phyloP scores from a whole-genome alignment of 2,113 vertebrate genomes.

The Malurus alboscapulatus region DNA sequence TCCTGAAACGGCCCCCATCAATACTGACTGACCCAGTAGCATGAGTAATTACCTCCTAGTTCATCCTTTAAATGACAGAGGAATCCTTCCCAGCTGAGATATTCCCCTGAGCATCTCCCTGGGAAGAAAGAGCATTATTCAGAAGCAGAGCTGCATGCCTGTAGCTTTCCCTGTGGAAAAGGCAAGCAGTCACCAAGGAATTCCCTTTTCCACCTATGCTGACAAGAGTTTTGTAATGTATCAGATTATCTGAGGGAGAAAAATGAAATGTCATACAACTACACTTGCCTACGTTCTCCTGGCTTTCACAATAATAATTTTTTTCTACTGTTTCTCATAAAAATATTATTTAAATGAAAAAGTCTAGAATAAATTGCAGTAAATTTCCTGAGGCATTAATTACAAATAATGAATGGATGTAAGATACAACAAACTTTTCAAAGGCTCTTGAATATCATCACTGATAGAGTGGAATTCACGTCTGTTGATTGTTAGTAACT shows the following conservation, averaged over 20 bases:
- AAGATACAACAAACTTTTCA: not conserved
- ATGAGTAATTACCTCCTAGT: slow-evolving; percentile 46
- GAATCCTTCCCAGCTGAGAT: slow-evolving; percentile 13
- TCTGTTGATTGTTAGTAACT: not conserved
- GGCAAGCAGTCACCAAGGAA: not conserved
- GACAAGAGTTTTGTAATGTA: not conserved
- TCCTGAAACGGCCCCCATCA: not conserved
- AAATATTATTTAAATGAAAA: not conserved
- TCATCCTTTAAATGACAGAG: slow-evolving; percentile 47
- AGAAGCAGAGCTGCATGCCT: not conserved
- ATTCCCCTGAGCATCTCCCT: not conserved
- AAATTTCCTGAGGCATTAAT: not conserved
- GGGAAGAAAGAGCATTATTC: not conserved
- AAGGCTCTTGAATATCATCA: not conserved
- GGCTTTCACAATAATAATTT: not conserved
- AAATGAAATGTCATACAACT: not conserved
- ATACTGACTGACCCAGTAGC: not conserved
- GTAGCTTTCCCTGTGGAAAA: not conserved
- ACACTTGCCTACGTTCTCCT: not conserved
- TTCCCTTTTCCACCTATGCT: not conserved
- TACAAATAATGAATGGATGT: too few relatives aligned
- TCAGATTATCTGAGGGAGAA: not conserved
- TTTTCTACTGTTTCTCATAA: not conserved
- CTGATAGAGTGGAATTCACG: not conserved
- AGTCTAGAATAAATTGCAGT: not conserved